phyloP scores from a whole-genome alignment of 1,140 invertebrate species.

The Drosophila bipectinata region DNA sequence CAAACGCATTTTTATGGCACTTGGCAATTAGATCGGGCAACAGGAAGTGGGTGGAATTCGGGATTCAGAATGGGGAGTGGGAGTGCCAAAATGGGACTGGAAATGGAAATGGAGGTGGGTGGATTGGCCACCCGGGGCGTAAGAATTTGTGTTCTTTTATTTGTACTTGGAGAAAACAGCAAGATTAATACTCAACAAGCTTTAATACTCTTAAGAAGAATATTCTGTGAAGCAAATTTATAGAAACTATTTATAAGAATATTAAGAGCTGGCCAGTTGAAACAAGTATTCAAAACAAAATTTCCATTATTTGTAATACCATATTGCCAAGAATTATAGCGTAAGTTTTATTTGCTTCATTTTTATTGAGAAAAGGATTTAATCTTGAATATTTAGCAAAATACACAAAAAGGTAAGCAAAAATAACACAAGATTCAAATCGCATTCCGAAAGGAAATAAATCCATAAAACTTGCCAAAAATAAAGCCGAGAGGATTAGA shows the following conservation, averaged over 20 bases:
- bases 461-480: not conserved
- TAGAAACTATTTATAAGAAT: not conserved
- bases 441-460: not conserved
- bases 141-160: conserved; percentile 77
- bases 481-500: not conserved
- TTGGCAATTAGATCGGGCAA: conserved; percentile 64
- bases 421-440: not conserved
- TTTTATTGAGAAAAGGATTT: not conserved
- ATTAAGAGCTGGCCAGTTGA: not conserved
- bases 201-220: conserved; percentile 26
- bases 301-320: too few relatives aligned
- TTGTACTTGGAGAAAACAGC: conserved; percentile 61
- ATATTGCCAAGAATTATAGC: too few relatives aligned
- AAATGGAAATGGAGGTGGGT: not conserved
- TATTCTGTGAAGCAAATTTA: not conserved
- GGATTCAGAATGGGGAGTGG: conserved; percentile 6
- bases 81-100: conserved; percentile 4
- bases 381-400: not conserved
- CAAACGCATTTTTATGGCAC: conserved; percentile 77
- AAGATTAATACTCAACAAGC: conserved; percentile 16
- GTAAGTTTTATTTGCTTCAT: too few relatives aligned
- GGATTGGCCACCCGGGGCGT: conserved; percentile 31
- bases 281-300: too few relatives aligned
- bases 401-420: not conserved
- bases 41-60: conserved; percentile 11